Evolutionary conservation across 1,140 invertebrate species (phyloP).

Genomic region (Orussus abietinus): DNA sequence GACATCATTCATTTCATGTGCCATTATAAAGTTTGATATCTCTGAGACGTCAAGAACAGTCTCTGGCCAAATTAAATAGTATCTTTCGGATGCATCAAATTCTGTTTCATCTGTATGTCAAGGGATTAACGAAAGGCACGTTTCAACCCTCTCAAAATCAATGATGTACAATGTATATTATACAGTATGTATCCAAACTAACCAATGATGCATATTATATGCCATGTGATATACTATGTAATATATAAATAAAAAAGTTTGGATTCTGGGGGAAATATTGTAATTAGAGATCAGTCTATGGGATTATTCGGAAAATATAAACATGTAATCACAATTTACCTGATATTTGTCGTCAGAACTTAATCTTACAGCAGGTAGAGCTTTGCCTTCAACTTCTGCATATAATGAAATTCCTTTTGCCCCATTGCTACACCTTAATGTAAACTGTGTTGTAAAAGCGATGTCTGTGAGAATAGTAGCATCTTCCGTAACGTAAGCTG

Average conservation of each 20-base stretch:
- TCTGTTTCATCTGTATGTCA: no score
- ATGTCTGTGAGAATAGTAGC: slow-evolving; percentile 82
- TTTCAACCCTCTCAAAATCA: no score
- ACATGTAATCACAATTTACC: slow-evolving; percentile 49
- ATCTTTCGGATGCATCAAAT: no score
- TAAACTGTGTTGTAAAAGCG: slow-evolving; percentile 74
- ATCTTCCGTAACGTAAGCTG: slow-evolving; percentile 84
- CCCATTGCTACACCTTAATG: slow-evolving; percentile 64
- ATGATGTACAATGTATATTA: no score
- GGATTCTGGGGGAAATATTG: neutral
- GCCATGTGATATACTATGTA: neutral
- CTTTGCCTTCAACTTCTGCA: slow-evolving; percentile 80
- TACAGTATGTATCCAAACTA: no score
- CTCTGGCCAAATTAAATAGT: no score
- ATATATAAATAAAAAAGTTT: neutral
- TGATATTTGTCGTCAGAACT: slow-evolving; percentile 72
- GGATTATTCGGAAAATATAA: slow-evolving; percentile 2
- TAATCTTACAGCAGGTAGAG: slow-evolving; percentile 73
- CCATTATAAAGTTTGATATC: no score
- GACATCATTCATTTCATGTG: no score
- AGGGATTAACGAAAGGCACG: no score
- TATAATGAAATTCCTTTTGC: slow-evolving; percentile 70
- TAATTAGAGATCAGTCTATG: neutral
- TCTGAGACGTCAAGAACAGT: no score
- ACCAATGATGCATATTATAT: slow-evolving; percentile 1